Base-by-base conservation (phyloP, 2,888 invertebrate genomes). In the Herminia tarsipennalis region DNA sequence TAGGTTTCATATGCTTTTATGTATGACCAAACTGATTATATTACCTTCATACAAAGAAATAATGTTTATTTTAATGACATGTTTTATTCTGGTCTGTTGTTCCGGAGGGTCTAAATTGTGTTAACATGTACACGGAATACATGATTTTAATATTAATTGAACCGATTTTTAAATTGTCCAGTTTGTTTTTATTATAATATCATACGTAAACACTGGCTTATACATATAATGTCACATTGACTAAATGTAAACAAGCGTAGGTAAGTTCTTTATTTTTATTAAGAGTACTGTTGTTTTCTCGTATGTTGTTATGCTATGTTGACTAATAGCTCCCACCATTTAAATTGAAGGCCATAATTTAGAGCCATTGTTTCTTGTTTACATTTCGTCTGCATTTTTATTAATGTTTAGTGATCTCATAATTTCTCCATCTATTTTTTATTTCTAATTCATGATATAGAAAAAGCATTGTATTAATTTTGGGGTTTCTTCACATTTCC, bases 371-470 rank as follows among this genome's bases (percentile, higher is more conserved):
- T 59, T 61, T 63, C 84, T 87, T 88, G 87, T 88, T 88, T 88
- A 87, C 87, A 87, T 87, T 89, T 86, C 44, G 84, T 88, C 86
- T 76, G 61, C 41, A 42, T 66, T 70, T 71, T 63, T n/a, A n/a
- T n/a, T 79, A 74, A 71, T 81, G 75, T 82, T 82, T 79, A 83
- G 85, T 83, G 85, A 88, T 88, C 88, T 88, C 88, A 83, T 82
- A 70, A 82, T 77, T 75, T 81, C 71, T 80, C 76, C 78, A 80
- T 85, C 76, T 75, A 67, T 80, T 79, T 76, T 74, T n/a, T n/a
- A n/a, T n/a, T 75, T 77, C 70, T 75, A 67, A 70, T 70, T 70
- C 64, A 63, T 72, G 54, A 56, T 62, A 55, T 54, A 55, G 59
- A 55, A 60, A 60, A 48, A 60, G 56, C 43, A 65, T 49, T 60